Evolutionary conservation across 2,888 invertebrate species (phyloP), one percentile per base, ranked within the genome.

Genomic region (Cephus rjabovi): DNA sequence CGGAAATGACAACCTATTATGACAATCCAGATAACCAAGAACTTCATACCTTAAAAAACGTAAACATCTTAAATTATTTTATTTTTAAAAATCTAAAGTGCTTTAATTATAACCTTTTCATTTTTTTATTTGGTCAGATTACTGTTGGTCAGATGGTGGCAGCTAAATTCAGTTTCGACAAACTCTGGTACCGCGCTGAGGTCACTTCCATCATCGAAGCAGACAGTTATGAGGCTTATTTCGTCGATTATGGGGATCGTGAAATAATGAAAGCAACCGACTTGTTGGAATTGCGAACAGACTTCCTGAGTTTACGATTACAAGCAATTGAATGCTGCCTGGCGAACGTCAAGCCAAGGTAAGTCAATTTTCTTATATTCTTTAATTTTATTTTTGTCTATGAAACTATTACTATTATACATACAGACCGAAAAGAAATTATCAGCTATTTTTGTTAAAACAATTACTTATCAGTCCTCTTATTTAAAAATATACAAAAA

Each of bases 251-350:
- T 91, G 98, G 98, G 0, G 97, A 98, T 91, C 94, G 94, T 80
- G 96, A 96, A 86, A 94, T 94, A 86, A 93, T 96, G 4, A 92
- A 94, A 0, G 93, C 94, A 4, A 93, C 94, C 76, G 94, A 96
- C 80, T 92, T 97, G 15, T 95, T 94, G 83, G 95, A 96, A 86
- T 92, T 97, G 80, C 93, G 96, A 70, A 95, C 96, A 0, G 96
- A 97, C 89, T 94, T 96, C 87, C 91, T 96, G 75, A 92, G 94
- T 76, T 93, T 97, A 23, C 93, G 95, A 75, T 95, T 95, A 87
- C 96, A 98, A 94, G 98, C 98, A 0, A 95, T 98, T 90, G 97
- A 98, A 91, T 97, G 97, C 90, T 96, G 95, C 90, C 92, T 98
- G 82, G 95, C 96, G 11, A 95, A 95, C 79, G 94, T 97, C 11